These are phyloP conservation scores for Rhinolophus sinicus DNA, from an alignment of 2,113 vertebrate genomes.

Conservation along the genomic window DNA sequence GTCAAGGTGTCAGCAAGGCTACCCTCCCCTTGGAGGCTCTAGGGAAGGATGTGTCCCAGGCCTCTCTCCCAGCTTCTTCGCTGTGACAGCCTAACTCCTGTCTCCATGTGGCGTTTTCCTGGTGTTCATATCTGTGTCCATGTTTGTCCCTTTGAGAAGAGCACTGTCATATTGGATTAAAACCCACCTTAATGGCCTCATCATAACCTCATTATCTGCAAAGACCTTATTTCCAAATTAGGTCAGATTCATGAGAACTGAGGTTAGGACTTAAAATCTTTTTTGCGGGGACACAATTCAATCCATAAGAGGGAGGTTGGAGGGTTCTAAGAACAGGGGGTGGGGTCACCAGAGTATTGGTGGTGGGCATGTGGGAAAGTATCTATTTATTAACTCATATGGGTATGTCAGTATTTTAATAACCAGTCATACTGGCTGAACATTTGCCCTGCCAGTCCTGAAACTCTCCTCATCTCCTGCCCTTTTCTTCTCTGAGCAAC, in stretches of 20 bases:
- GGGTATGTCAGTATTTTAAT: background rate
- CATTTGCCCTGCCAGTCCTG: background rate
- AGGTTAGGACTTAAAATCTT: background rate
- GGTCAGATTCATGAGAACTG: rapidly evolving
- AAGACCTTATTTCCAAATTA: background rate
- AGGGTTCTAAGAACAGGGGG: background rate
- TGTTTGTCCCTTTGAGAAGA: background rate
- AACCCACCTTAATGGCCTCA: background rate
- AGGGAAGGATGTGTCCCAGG: background rate
- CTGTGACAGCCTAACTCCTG: rapidly evolving
- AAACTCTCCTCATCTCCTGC: background rate
- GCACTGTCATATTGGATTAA: background rate
- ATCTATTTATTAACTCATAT: background rate
- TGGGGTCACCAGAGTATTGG: background rate
- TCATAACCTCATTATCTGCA: background rate
- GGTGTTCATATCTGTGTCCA: rapidly evolving
- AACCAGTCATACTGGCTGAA: too few relatives aligned
- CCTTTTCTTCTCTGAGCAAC: background rate
- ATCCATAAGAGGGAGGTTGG: background rate
- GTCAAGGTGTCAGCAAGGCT: background rate
- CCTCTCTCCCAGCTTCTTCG: background rate
- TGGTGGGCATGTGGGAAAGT: background rate
- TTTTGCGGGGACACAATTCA: background rate
- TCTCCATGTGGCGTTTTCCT: rapidly evolving
- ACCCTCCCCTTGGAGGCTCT: rapidly evolving